Conservation (phyloP, 1,140 invertebrate genomes). For the Chrysomallon squamiferum region DNA sequence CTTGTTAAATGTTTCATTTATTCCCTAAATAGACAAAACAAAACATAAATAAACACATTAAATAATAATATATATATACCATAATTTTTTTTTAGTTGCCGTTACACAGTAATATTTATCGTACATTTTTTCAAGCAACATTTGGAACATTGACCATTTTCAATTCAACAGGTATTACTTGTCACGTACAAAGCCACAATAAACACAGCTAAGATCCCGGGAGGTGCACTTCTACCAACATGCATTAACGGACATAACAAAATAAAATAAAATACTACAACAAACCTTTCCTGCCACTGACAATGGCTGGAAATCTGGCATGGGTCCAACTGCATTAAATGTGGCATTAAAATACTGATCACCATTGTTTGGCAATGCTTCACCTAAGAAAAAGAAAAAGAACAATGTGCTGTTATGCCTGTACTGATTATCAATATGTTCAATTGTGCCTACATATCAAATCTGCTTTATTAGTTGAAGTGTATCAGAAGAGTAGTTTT, state of each 20-base stretch:
- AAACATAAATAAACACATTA: no score
- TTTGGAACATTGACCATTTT: no score
- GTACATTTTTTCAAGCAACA: no score
- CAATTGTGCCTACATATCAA: not conserved
- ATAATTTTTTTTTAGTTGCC: no score
- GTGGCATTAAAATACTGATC: constrained; percentile 57
- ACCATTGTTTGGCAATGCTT: constrained; percentile 46
- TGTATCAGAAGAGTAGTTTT: not conserved
- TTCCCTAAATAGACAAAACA: no score
- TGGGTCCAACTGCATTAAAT: constrained; percentile 28
- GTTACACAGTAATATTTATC: no score
- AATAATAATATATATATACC: no score
- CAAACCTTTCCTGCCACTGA: not conserved
- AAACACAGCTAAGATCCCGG: no score
- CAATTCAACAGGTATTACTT: no score
- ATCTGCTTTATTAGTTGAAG: not conserved
- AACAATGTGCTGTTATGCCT: not conserved
- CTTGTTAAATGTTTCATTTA: no score
- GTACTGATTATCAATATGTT: not conserved
- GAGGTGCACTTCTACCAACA: no score
- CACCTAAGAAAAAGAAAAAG: constrained; percentile 19
- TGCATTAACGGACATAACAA: not conserved
- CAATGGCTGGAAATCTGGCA: constrained; percentile 3
- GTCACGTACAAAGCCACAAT: no score
- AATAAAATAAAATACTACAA: not conserved